Conservation (phyloP, 2,888 invertebrate species). For the Lamellibrachia satsuma region DNA sequence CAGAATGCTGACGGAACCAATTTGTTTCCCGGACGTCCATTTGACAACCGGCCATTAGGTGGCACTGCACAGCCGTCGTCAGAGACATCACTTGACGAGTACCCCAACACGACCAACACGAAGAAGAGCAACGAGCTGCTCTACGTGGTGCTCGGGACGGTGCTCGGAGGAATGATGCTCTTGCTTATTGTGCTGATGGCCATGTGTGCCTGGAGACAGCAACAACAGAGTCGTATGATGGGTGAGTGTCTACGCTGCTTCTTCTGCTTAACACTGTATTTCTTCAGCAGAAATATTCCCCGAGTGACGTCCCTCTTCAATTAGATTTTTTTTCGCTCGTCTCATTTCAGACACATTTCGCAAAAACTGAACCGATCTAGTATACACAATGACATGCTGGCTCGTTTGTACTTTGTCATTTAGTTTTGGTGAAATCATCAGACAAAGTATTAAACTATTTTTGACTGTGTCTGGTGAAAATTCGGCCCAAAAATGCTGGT, state of each 20-base stretch:
- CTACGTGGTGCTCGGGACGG: constrained; percentile 62
- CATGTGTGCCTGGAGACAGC: constrained; percentile 63
- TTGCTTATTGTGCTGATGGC: constrained; percentile 59
- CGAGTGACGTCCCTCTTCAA: too few species aligned
- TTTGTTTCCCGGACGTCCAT: not conserved
- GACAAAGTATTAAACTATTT: too few species aligned
- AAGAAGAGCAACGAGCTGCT: constrained; percentile 55
- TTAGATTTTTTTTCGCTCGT: too few species aligned
- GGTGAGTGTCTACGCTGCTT: constrained; percentile 28
- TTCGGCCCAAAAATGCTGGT: too few species aligned
- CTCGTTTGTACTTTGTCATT: too few species aligned
- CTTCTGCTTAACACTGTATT: too few species aligned
- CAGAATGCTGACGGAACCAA: not conserved
- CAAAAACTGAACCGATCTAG: too few species aligned
- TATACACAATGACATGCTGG: too few species aligned
- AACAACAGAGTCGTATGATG: constrained; percentile 56
- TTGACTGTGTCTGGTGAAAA: too few species aligned
- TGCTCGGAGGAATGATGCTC: constrained; percentile 60
- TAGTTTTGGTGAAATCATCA: too few species aligned
- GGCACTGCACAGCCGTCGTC: not conserved
- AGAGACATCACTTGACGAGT: constrained; percentile 19
- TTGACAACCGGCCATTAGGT: not conserved
- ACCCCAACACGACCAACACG: constrained; percentile 58
- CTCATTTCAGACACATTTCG: too few species aligned
- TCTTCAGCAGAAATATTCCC: too few species aligned